Base-by-base conservation (phyloP, 1,140 invertebrate species). In the Lerema accius region DNA sequence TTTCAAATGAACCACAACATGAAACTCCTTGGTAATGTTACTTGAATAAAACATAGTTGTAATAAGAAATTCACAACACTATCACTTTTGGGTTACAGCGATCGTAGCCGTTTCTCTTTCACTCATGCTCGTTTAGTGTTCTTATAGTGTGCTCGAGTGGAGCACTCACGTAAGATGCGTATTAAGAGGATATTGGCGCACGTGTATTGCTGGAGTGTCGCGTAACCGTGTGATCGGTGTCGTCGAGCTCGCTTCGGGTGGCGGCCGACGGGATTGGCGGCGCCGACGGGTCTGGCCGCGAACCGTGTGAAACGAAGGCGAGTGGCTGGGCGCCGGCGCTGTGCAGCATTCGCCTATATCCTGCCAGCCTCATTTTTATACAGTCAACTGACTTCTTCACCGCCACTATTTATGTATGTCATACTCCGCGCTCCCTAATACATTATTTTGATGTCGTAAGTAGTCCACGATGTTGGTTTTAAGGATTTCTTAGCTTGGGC, bases 381-480 rank as follows among this genome's bases (percentile, higher is more conserved):
- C 86, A 90, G 82, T 88, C 84, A 80, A 88, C 79, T 90, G 83
- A 89, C 87, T 90, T 90, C 83, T 79, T 82, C 82, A 78, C 80
- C 74, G 75, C 77, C 81, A 87, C 83, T 86, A 85, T 87, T 87
- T 85, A 86, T 90, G 81, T 87, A 84, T 87, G 82, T 90, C 84
- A 90, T 83, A 82, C 76, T 81, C 69, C 71, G 73, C 79, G 75
- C 80, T 87, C 79, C 78, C 75, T 86, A 80, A 83, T 87, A 86
- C 73, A 78, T 81, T 84, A 87, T 83, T 86, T 87, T 78, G 70
- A 81, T 76, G 79, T 78, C 78, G 74, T 67, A 67, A 84, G 73
- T 84, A 82, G 83, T 83, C 76, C 78, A 80, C 78, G 79, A 71
- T 78, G 74, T 76, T 65, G 67, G 67, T 69, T 78, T 23, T 23